Evolutionary conservation across 2,113 vertebrate genomes (phyloP).

Genomic region (Prietella phreatophila): DNA sequence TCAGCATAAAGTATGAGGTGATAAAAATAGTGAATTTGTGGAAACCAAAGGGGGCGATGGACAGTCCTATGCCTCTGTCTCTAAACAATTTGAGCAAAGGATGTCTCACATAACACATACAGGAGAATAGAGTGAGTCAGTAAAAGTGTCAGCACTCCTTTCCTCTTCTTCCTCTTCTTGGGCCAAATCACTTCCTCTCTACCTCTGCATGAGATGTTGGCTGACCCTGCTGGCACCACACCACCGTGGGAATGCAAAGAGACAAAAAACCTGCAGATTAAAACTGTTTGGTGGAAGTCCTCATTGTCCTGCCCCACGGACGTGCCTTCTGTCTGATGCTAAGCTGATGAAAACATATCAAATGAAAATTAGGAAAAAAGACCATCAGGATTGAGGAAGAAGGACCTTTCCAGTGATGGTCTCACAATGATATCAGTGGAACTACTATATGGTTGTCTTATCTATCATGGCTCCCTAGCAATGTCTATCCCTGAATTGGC

Average conservation of each 20-base stretch:
- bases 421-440: not conserved
- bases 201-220: constrained; percentile 5
- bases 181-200: constrained; percentile 28
- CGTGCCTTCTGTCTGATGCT: constrained; percentile 16
- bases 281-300: not conserved
- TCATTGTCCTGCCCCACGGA: constrained; percentile 11
- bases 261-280: not conserved
- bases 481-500: too few relatives aligned
- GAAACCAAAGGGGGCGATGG: constrained; percentile 59
- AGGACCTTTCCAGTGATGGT: constrained; percentile 4
- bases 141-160: constrained; percentile 47
- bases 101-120: constrained; percentile 12
- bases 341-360: constrained; percentile 24
- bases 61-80: not conserved
- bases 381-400: not conserved
- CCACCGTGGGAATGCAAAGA: constrained; percentile 20
- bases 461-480: too few relatives aligned
- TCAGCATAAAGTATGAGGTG: constrained; percentile 8
- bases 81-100: constrained; percentile 7
- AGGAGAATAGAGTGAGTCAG: constrained; percentile 21
- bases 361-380: not conserved
- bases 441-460: not conserved
- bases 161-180: constrained; percentile 10
- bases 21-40: constrained; percentile 46
- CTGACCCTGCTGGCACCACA: constrained; percentile 3